Evolutionary conservation across 2,113 vertebrate genomes (phyloP), one percentile per base, ranked within the genome.

Genomic region (Eulacestoma nigropectus): DNA sequence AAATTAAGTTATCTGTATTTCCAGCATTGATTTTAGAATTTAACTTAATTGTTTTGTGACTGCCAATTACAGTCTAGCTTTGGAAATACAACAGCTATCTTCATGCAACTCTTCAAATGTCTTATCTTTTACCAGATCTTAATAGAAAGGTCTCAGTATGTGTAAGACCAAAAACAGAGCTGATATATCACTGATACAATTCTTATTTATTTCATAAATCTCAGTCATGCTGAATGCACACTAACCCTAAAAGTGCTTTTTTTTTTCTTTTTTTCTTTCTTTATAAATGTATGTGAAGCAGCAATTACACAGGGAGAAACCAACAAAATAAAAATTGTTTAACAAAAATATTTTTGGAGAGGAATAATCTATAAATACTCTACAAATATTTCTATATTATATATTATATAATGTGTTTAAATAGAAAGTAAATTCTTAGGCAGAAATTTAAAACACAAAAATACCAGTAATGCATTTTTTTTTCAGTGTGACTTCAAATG

Each of bases 1-100:
- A 94, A 97, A 95, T 74, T 42, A 90, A 63, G 13, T 90, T 93
- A 89, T 63, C n/a, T 41, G 4, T 73, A 86, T 73, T 92, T 92
- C 39, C 76, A 90, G 22, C 27, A 93, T 26, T 81, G 35, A 76
- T 78, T 89, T 87, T 63, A 78, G 86, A 78, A 25, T 76, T 86
- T 86, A 76, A 93, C 74, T 65, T n/a, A 84, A 88, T 94, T 78
- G 35, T 92, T 93, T 41, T 7, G 33, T 74, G 80, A 65, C 42
- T 93, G 46, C 13, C 64, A 77, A 3, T 81, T 92, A 89, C 6
- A 77, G 19, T 55, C 42, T 52, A 59, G 30, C 68, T 84, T 89
- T 84, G 70, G 68, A 93, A 95, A 89, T 75, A 90, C 15, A 92
- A 77, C 60, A 76, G 25, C 41, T 70, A 52, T 44, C 50, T 70